These are phyloP conservation scores for Brachypalpus laphriformis DNA, from an alignment of 2,888 invertebrate species.

Conservation along the genomic window DNA sequence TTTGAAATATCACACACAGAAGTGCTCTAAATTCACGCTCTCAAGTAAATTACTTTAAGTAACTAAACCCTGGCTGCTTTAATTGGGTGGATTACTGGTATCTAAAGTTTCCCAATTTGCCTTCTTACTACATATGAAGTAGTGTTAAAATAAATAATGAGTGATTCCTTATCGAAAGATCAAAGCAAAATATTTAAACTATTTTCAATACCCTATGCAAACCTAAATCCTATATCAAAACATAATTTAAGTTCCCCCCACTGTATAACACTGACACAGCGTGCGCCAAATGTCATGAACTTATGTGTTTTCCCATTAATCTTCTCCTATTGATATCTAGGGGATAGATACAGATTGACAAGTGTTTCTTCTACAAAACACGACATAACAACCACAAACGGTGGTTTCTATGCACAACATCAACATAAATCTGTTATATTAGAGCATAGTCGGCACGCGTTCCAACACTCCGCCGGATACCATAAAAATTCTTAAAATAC, in stretches of 20 bases:
- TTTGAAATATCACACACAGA: no score
- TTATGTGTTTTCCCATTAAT: slow-evolving; percentile 55
- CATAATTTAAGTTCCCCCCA: background rate
- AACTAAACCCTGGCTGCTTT: no score
- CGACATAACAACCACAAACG: slow-evolving; percentile 6
- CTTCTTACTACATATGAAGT: no score
- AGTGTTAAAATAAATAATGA: no score
- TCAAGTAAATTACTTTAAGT: no score
- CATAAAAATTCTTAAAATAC: slow-evolving; percentile 69
- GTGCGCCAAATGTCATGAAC: slow-evolving; percentile 68
- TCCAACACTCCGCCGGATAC: slow-evolving; percentile 68
- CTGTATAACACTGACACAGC: background rate
- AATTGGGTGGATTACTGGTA: no score
- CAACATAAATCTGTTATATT: slow-evolving; percentile 45
- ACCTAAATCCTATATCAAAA: background rate
- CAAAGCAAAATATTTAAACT: background rate
- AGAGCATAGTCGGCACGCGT: slow-evolving; percentile 49
- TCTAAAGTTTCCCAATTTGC: no score
- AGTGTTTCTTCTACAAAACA: slow-evolving; percentile 35
- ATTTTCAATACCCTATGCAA: background rate
- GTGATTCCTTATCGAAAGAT: background rate
- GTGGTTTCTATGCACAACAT: background rate
- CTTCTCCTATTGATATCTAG: slow-evolving; percentile 51
- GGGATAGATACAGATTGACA: slow-evolving; percentile 48
- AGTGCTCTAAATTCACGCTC: no score